phyloP scores from a whole-genome alignment of 2,888 invertebrate species.

The Halocaridina rubra region DNA sequence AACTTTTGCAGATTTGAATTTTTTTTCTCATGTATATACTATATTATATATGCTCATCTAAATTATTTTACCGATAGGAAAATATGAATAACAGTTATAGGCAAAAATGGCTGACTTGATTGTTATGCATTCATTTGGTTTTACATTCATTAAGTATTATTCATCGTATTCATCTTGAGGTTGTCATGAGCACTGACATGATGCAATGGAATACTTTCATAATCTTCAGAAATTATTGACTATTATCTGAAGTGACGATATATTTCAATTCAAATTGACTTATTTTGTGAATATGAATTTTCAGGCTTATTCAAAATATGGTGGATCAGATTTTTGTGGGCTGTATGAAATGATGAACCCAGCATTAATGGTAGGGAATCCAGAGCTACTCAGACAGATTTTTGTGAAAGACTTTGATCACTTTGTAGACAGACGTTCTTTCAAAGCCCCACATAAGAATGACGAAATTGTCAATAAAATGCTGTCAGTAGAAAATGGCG shows the following conservation, averaged over 20 bases:
- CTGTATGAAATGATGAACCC: neutral
- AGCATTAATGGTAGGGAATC: neutral
- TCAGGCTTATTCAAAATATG: neutral
- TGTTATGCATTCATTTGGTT: too few species aligned
- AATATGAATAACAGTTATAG: too few species aligned
- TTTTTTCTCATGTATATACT: too few species aligned
- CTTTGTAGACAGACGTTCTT: neutral
- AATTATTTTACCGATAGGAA: too few species aligned
- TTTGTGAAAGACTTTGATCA: slow-evolving; percentile 14
- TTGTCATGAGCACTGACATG: too few species aligned
- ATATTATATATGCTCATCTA: too few species aligned
- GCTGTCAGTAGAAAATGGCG: neutral
- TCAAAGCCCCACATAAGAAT: neutral
- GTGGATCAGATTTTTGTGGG: neutral
- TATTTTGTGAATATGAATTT: neutral
- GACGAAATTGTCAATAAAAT: neutral
- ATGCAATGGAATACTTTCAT: neutral
- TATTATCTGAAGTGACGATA: too few species aligned
- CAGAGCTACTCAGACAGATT: neutral
- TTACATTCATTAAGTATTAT: too few species aligned
- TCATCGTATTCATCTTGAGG: too few species aligned
- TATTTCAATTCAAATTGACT: neutral
- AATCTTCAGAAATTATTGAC: neutral
- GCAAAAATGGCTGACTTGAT: too few species aligned
- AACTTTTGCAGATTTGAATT: too few species aligned